Conservation (phyloP, 1,140 invertebrate genomes). For the Ooceraea biroi region DNA sequence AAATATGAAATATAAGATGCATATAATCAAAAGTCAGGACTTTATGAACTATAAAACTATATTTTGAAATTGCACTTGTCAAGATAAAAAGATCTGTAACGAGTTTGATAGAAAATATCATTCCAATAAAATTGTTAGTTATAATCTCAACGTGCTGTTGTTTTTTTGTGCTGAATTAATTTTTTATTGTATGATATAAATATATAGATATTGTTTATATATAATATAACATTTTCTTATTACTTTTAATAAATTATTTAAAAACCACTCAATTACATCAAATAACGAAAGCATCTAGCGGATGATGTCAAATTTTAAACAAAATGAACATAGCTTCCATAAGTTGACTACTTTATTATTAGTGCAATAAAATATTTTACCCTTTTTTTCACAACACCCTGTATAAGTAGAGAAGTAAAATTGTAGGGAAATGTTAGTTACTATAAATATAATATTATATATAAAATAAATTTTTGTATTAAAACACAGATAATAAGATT, state of each 20-base stretch:
- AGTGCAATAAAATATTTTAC: too few species aligned
- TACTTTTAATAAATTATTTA: too few species aligned
- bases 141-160: background rate
- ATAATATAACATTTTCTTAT: background rate
- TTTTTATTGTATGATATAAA: background rate
- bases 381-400: too few species aligned
- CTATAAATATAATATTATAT: background rate
- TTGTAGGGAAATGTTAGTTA: background rate
- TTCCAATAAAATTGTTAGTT: background rate
- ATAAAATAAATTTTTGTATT: background rate
- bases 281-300: too few species aligned
- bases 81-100: background rate
- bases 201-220: background rate
- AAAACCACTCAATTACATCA: too few species aligned
- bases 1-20: background rate
- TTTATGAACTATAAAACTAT: background rate
- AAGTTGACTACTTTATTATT: too few species aligned
- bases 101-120: background rate
- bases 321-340: too few species aligned
- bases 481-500: too few species aligned
- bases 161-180: background rate
- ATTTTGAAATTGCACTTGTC: background rate
- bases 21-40: background rate
- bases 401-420: too few species aligned
- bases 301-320: too few species aligned